Conservation (phyloP, 2,888 invertebrate species). For the Luperina testacea region DNA sequence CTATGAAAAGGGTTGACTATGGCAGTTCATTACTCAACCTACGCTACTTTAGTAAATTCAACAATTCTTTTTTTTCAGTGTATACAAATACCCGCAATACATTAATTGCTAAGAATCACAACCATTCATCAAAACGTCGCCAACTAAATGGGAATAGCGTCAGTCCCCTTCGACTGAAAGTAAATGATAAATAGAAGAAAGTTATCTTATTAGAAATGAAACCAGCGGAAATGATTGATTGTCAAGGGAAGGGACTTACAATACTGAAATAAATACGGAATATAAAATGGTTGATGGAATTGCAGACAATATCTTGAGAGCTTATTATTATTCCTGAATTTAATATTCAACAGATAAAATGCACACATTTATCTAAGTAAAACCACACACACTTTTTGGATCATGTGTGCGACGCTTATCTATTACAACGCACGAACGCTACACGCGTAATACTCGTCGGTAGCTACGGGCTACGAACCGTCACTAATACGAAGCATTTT, state of each 20-base stretch:
- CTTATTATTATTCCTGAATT: constrained; percentile 1
- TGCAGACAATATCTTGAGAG: not conserved
- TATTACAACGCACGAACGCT: not conserved
- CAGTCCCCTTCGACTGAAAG: constrained; percentile 17
- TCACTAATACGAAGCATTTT: constrained; percentile 4
- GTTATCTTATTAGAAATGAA: constrained; percentile 37
- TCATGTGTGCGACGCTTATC: constrained; percentile 1
- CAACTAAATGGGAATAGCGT: constrained; percentile 25
- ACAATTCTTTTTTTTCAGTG: too few species aligned
- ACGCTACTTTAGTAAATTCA: too few species aligned
- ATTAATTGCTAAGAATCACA: constrained; percentile 39
- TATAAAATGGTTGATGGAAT: not conserved
- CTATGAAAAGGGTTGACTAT: too few species aligned
- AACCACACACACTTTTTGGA: not conserved
- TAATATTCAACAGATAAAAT: not conserved
- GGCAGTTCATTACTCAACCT: too few species aligned
- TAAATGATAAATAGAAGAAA: constrained; percentile 42
- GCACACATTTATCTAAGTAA: not conserved
- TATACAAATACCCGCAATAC: constrained; percentile 4
- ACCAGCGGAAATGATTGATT: constrained; percentile 37
- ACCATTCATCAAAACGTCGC: constrained; percentile 39
- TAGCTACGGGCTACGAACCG: not conserved
- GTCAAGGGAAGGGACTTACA: not conserved
- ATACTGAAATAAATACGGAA: constrained; percentile 12
- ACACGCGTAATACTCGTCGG: not conserved